Conservation (phyloP, 1,140 invertebrate genomes). For the Rhopalosiphum maidis region DNA sequence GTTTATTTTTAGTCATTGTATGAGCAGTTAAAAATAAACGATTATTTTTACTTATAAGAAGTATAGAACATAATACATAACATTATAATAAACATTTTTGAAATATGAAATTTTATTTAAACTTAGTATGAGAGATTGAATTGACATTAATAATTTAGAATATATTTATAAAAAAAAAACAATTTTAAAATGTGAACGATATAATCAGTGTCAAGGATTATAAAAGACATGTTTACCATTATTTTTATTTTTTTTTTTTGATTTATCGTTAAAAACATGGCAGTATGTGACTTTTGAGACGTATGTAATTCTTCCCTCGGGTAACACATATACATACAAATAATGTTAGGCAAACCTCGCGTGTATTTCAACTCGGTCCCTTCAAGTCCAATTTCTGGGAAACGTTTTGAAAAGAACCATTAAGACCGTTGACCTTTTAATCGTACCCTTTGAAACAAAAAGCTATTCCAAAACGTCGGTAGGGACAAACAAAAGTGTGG, state of each 20-base stretch:
- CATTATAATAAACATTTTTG: not conserved
- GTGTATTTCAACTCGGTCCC: not conserved
- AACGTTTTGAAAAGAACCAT: conserved; percentile 46
- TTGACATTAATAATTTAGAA: not conserved
- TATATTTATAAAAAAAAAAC: not conserved
- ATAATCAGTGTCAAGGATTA: not conserved
- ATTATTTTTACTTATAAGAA: not conserved
- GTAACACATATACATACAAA: conserved; percentile 17
- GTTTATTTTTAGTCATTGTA: not conserved
- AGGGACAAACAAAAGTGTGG: conserved; percentile 14
- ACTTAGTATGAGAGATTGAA: not conserved
- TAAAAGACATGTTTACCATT: not conserved
- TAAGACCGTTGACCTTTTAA: conserved; percentile 51
- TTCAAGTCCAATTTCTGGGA: conserved; percentile 41
- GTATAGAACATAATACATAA: not conserved
- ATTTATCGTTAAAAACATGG: conserved; percentile 4
- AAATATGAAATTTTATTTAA: not conserved
- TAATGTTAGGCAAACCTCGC: not conserved
- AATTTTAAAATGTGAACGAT: not conserved
- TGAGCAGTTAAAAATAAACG: not conserved
- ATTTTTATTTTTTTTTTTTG: not conserved
- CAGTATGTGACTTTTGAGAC: not conserved
- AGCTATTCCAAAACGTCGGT: not conserved
- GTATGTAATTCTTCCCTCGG: conserved; percentile 19
- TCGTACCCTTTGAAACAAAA: conserved; percentile 45